Evolutionary conservation across 1,140 invertebrate genomes (phyloP), one percentile per base, ranked within the genome.

Genomic region (Anagrus nilaparvatae): DNA sequence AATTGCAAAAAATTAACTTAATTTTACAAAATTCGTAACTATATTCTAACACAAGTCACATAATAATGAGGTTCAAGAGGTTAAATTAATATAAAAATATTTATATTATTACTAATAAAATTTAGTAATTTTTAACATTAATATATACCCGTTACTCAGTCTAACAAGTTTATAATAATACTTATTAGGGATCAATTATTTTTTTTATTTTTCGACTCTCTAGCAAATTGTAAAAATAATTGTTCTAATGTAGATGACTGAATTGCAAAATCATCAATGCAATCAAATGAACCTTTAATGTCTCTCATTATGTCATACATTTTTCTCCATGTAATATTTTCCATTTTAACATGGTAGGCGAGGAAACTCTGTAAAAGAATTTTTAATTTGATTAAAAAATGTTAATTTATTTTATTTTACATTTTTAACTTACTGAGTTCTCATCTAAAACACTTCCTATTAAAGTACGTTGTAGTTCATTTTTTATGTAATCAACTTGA

Each of bases 161-260:
- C n/a, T n/a, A n/a, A n/a, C n/a, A n/a, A n/a, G n/a, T n/a, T n/a
- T n/a, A n/a, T n/a, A n/a, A n/a, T n/a, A n/a, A n/a, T n/a, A n/a
- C n/a, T n/a, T n/a, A n/a, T n/a, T n/a, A n/a, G n/a, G n/a, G 24
- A 27, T 27, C 24, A 12, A 6, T 27, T 12, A 12, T 12, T 7
- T 27, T 6, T 8, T 5, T 31, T 31, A 3, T 9, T 8, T 10
- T 35, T 30, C 23, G 32, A 48, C 36, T 55, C 53, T 38, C 59
- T 59, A 16, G 66, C 66, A 36, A 69, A 67, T 33, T 67, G 59
- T 21, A 69, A 55, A 34, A 68, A 69, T 21, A 68, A 43, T 40
- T 69, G 65, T 16, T 69, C 65, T 20, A 69, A 50, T 2, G 63
- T 67, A 10, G 65, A 59, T 3, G 64, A 65, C 30, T 65, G 52